Base-by-base conservation (phyloP, 2,888 invertebrate genomes). In the Plebejus anna region DNA sequence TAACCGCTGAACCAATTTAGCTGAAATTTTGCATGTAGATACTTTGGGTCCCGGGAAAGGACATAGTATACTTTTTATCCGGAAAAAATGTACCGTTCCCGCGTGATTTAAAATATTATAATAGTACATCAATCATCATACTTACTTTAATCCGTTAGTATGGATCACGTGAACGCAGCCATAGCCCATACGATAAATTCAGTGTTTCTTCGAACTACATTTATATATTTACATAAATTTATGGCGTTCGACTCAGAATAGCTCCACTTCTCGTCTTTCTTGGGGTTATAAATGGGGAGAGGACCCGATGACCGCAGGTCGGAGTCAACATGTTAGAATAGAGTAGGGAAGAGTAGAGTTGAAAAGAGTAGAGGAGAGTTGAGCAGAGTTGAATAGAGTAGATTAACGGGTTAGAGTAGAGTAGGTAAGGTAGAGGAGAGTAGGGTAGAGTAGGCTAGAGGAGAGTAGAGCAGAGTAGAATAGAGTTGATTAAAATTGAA, bases 191-290 rank as follows among this genome's bases (percentile, higher is more conserved):
- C 71, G 1, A 71, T 71, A 71, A 70, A 71, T 71, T n/a, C 71
- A 42, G 71, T 71, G 71, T 71, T 71, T 71, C 71, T 71, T n/a
- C 42, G 71, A 71, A 71, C 38, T 7, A 42, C 71, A 71, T 42
- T 22, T 22, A 22, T 71, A 71, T 42, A 70, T 70, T 70, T 70
- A 42, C 71, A 71, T 71, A 42, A 71, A 71, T 42, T n/a, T 71
- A 71, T 71, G 71, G 71, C 22, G 22, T 42, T n/a, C 9, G 38
- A 71, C 38, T 42, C 71, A 71, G 42, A 42, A 71, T 71, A 71
- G 71, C n/a, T 42, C 71, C 71, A 71, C 71, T 42, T 71, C 42
- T 71, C 71, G 71, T 71, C 71, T 42, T 42, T 42, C 42, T 71
- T n/a, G 66, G 32, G 66, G 71, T 71, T 42, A 71, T 71, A 71